Evolutionary conservation across 2,797 vertebrate species (phyloP).

Genomic region (Pitangus sulphuratus): DNA sequence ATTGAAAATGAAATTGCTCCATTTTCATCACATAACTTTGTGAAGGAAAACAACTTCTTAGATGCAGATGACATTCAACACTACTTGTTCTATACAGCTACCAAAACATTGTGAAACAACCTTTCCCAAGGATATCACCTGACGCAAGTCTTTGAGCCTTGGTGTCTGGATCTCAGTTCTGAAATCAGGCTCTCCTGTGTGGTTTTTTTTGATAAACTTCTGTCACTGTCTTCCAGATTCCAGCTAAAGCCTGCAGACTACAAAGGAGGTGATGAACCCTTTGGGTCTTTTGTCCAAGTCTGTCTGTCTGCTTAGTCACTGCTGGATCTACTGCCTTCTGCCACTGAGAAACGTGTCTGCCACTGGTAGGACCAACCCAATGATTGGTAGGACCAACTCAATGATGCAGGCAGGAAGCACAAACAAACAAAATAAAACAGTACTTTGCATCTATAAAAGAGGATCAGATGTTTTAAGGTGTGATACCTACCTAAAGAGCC

Average conservation of each 20-base stretch:
- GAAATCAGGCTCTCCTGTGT: rapidly evolving
- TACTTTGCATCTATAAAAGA: neutral
- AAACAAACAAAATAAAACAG: neutral
- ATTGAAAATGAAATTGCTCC: neutral
- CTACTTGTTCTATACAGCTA: neutral
- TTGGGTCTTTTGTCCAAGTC: neutral
- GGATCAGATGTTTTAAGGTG: neutral
- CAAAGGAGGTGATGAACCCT: neutral
- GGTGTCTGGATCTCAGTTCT: neutral
- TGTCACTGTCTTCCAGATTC: neutral
- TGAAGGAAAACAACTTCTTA: neutral
- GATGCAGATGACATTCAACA: neutral
- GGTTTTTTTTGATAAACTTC: neutral
- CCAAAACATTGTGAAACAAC: neutral
- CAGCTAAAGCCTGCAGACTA: neutral
- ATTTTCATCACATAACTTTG: neutral
- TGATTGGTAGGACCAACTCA: neutral
- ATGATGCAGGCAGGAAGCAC: neutral
- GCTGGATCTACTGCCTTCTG: neutral
- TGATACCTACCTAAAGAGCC: neutral
- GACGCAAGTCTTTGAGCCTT: neutral
- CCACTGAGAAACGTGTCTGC: neutral
- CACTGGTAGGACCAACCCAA: neutral
- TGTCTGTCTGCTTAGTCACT: neutral
- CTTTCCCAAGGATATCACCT: neutral